These are phyloP conservation scores for Craseonycteris thonglongyai DNA, from an alignment of 2,113 vertebrate species.

Conservation along the genomic window DNA sequence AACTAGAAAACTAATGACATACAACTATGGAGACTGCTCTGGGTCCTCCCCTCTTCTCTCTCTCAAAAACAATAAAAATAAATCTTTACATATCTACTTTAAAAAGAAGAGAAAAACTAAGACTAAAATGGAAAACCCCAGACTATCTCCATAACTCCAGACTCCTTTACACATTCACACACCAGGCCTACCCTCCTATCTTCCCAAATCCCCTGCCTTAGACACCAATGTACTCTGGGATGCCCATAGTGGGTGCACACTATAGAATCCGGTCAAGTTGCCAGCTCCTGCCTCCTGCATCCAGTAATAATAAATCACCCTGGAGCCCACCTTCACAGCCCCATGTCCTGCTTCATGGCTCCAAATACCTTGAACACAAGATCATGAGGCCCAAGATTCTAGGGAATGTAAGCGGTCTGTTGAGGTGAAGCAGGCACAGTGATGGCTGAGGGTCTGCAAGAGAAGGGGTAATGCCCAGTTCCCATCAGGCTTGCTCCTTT, in stretches of 20 bases:
- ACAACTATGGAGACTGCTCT: no score
- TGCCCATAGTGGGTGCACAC: neutral
- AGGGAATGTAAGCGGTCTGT: neutral
- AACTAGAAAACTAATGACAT: no score
- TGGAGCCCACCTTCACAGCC: neutral
- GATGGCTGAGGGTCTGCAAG: neutral
- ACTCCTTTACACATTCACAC: neutral
- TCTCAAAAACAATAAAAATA: no score
- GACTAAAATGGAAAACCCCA: neutral
- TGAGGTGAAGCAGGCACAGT: neutral
- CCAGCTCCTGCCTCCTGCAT: neutral
- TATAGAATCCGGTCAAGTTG: neutral
- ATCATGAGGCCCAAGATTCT: neutral
- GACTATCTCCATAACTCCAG: neutral
- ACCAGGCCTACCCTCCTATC: neutral
- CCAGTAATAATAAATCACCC: neutral
- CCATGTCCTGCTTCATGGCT: neutral
- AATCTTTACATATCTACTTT: no score
- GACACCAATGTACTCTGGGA: neutral
- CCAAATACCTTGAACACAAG: neutral
- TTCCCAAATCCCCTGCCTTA: neutral
- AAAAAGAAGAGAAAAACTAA: neutral
- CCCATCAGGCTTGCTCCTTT: neutral
- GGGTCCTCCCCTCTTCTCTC: no score
- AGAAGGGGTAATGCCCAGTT: neutral